phyloP scores from a whole-genome alignment of 2,888 invertebrate species.

The Eupithecia exiguata region DNA sequence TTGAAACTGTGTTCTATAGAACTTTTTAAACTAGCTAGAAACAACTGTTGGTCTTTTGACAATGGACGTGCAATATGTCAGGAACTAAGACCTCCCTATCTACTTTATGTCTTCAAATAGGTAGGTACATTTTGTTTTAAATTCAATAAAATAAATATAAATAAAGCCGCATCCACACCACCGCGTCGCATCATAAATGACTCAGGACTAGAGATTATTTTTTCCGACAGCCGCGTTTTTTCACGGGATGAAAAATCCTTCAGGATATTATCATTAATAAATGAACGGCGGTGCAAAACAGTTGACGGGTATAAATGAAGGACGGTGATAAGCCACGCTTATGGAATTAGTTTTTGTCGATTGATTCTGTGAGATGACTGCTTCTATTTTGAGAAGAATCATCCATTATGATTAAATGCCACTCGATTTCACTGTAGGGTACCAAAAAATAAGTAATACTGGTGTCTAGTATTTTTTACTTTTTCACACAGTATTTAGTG shows the following conservation, averaged over 20 bases:
- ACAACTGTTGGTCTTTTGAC: too few relatives aligned
- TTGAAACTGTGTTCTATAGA: too few relatives aligned
- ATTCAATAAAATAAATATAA: background rate
- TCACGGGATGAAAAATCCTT: constrained; percentile 72
- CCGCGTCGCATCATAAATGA: constrained; percentile 68
- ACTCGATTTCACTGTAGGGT: background rate
- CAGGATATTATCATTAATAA: constrained; percentile 83
- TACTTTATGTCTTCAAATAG: background rate
- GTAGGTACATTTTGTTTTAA: background rate
- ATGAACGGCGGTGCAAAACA: constrained; percentile 71
- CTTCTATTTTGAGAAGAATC: background rate
- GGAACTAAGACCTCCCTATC: too few relatives aligned
- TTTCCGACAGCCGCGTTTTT: constrained; percentile 65
- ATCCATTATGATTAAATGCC: too few relatives aligned
- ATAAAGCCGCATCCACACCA: constrained; percentile 47
- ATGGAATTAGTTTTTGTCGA: constrained; percentile 22
- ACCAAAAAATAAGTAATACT: background rate
- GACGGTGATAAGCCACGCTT: constrained; percentile 44
- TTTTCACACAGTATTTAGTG: background rate
- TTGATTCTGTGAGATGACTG: constrained; percentile 10
- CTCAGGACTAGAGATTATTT: constrained; percentile 72
- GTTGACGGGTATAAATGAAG: constrained; percentile 69
- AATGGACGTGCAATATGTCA: too few relatives aligned
- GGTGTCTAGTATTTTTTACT: background rate
- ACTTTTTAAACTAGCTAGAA: too few relatives aligned